Percentiles rank a stretch among this genome's conserved stretches.
These are phyloP conservation scores for Cottus gobio DNA, from an alignment of 2,113 vertebrate species.

Conservation along the genomic window DNA sequence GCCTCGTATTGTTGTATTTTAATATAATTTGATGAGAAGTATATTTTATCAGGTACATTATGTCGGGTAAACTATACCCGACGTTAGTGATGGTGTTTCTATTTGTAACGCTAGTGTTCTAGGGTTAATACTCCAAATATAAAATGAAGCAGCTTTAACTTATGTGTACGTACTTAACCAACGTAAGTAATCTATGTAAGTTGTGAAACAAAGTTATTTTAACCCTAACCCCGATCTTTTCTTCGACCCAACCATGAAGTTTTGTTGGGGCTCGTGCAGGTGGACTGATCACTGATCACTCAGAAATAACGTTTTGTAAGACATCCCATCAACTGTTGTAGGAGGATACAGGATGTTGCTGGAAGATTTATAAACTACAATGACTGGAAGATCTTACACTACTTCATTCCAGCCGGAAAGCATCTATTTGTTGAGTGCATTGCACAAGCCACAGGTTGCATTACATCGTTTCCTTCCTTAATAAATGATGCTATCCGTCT, in stretches of 20 bases:
- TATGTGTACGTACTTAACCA: no score
- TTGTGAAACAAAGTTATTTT: no score
- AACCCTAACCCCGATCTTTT: no score
- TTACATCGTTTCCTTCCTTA: neutral
- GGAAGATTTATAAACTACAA: slow-evolving; percentile 3
- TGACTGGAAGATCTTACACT: slow-evolving; percentile 32
- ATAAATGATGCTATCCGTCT: slow-evolving; percentile 5
- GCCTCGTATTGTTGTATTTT: no score
- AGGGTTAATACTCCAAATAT: no score
- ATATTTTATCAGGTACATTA: no score
- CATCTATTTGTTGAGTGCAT: slow-evolving; percentile 11
- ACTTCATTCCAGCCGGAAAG: neutral
- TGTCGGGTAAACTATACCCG: no score
- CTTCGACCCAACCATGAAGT: neutral
- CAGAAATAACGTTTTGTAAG: neutral
- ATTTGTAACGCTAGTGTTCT: no score
- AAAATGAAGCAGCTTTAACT: no score
- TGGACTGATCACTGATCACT: neutral
- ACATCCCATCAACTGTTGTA: neutral
- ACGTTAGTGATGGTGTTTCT: no score
- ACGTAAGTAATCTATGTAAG: no score
- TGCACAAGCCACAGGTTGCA: slow-evolving; percentile 8
- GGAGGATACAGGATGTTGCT: neutral
- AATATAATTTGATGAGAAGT: no score
- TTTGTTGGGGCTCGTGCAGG: neutral